phyloP scores from a whole-genome alignment of 2,888 invertebrate species.

The Amphimallon solstitiale region DNA sequence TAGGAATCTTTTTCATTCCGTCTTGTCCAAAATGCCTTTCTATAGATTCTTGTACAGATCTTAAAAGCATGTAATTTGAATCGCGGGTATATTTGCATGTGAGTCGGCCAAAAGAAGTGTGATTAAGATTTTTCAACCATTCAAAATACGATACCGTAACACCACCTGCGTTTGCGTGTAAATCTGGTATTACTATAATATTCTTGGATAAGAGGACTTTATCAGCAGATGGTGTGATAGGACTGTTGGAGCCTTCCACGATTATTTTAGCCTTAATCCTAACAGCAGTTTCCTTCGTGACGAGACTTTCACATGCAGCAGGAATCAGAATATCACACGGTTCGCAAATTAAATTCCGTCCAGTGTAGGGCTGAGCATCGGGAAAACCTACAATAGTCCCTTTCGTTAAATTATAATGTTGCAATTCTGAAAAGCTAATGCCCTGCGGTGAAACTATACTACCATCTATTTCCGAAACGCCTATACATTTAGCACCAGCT shows the following conservation, averaged over 20 bases:
- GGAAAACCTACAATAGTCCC: constrained; percentile 93
- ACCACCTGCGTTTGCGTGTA: constrained; percentile 82
- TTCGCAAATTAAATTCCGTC: constrained; percentile 79
- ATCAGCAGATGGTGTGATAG: constrained; percentile 87
- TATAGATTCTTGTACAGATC: constrained; percentile 68
- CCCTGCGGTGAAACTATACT: constrained; percentile 74
- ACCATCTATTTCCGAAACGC: constrained; percentile 75
- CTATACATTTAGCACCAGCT: constrained; percentile 77
- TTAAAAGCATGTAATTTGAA: constrained; percentile 80
- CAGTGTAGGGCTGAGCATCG: constrained; percentile 67
- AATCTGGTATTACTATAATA: constrained; percentile 84
- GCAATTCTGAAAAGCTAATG: constrained; percentile 77
- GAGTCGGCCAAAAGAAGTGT: constrained; percentile 88
- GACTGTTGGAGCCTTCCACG: constrained; percentile 91
- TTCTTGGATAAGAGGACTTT: constrained; percentile 76
- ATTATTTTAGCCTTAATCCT: constrained; percentile 89
- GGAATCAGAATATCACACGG: constrained; percentile 95
- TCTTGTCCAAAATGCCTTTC: constrained; percentile 55
- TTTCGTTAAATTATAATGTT: constrained; percentile 82
- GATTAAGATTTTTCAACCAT: constrained; percentile 90
- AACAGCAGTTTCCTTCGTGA: constrained; percentile 86
- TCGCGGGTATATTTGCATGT: constrained; percentile 89
- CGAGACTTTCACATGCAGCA: constrained; percentile 91
- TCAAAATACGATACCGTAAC: constrained; percentile 94
- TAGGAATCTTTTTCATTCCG: constrained; percentile 54